Evolutionary conservation across 2,113 vertebrate species (phyloP), one percentile per base, ranked within the genome.

Genomic region (Trichomycterus rosablanca): DNA sequence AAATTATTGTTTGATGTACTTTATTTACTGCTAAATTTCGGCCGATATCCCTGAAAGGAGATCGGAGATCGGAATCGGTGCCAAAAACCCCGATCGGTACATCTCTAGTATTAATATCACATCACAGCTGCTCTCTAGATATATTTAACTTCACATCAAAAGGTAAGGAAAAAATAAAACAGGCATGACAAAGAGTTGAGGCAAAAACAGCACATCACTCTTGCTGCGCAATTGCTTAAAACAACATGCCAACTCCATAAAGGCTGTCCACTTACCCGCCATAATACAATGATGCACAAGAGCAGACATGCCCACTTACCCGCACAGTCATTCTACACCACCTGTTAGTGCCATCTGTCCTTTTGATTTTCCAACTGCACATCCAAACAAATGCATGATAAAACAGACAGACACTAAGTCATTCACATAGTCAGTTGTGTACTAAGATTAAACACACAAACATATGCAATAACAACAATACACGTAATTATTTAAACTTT

Each of bases 301-400:
- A 39, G 46, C 30, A 56, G 20, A 53, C 34, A 51, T 39, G 34
- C 44, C 10, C 46, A 51, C 49, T 34, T 45, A 69, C 37, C 53
- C 63, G 59, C 62, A 59, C 22, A 54, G 40, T 5, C 45, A 57
- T 40, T 54, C n/a, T 56, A 70, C 35, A 37, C 68, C 63, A 68
- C 72, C 68, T 74, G 72, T 67, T 67, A 42, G 10, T 30, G 46
- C 72, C 63, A 67, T 74, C 72, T 74, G 68, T 51, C 60, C n/a
- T 30, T 44, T 35, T 7, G 23, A 24, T 23, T 57, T 50, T 63
- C 55, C 14, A 11, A 60, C 50, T n/a, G 16, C 44, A 37, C 59
- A 70, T 19, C n/a, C 11, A 30, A 9, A 35, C 39, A 59, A 19
- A 30, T 9, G 35, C 44, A 22, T 48, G 8, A 35, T 9, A 32